Conservation (phyloP, 2,113 vertebrate species). For the Cynopterus brachyotis region DNA sequence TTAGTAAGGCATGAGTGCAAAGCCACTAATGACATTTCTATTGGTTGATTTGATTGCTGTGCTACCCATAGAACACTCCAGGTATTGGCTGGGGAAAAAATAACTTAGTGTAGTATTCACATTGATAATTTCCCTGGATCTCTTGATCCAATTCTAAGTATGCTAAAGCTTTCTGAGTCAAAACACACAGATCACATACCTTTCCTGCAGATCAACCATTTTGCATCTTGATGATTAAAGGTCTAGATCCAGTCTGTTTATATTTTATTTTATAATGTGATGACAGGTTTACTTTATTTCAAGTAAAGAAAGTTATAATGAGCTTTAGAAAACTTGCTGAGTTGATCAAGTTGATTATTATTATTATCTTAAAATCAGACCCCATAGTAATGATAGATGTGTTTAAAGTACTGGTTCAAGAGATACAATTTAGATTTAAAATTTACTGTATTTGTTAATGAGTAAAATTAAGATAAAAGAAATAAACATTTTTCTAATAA, state of each 20-base stretch:
- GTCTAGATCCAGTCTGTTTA: slow-evolving; percentile 36
- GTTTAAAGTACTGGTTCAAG: neutral
- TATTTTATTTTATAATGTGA: slow-evolving; percentile 13
- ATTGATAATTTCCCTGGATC: neutral
- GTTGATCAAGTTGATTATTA: neutral
- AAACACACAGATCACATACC: neutral
- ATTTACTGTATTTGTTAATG: neutral
- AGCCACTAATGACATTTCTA: slow-evolving; percentile 25
- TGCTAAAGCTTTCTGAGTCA: slow-evolving; percentile 2
- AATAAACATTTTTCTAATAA: neutral
- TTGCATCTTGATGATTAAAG: slow-evolving; percentile 1
- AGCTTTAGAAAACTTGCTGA: neutral
- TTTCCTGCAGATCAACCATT: slow-evolving; percentile 5
- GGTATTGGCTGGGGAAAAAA: neutral
- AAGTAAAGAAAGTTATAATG: neutral
- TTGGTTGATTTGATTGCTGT: slow-evolving; percentile 35
- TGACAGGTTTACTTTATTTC: slow-evolving; percentile 10
- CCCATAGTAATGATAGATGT: neutral
- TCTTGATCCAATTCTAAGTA: slow-evolving; percentile 36
- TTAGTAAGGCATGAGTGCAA: slow-evolving; percentile 54
- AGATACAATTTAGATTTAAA: neutral
- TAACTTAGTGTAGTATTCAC: neutral
- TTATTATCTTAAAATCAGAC: neutral
- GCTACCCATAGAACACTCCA: neutral
- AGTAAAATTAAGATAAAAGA: neutral